Evolutionary conservation across 2,797 vertebrate species (phyloP).

Genomic region (Pseudomugil tenellus): DNA sequence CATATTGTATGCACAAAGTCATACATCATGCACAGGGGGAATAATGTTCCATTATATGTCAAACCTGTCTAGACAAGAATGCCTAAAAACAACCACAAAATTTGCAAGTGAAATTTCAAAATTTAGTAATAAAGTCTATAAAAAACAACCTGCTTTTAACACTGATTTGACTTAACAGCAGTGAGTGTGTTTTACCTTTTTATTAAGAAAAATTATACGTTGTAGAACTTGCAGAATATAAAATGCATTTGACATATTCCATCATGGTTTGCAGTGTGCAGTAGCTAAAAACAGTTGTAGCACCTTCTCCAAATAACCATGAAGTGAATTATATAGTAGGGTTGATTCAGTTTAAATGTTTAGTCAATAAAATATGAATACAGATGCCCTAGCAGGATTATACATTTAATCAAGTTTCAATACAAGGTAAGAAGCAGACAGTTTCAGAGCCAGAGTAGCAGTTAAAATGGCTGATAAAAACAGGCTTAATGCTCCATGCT

Average conservation of each 20-base stretch:
- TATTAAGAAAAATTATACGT: neutral
- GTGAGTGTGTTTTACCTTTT: neutral
- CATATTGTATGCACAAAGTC: conserved; percentile 25
- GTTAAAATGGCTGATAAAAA: conserved; percentile 22
- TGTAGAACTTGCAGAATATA: neutral
- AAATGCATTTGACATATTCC: neutral
- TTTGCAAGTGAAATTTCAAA: no score
- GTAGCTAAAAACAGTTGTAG: conserved; percentile 10
- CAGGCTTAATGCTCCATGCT: conserved; percentile 8
- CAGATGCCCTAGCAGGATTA: conserved; percentile 18
- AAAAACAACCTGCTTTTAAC: neutral
- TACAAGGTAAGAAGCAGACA: conserved; percentile 18
- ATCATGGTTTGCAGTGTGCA: conserved; percentile 5
- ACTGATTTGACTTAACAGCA: neutral
- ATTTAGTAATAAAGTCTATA: no score
- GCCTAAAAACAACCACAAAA: conserved; percentile 29
- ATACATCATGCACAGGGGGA: conserved; percentile 30
- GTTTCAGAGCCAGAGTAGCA: conserved; percentile 10
- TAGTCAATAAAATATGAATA: conserved; percentile 33
- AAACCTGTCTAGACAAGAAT: conserved; percentile 9
- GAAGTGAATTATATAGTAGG: conserved; percentile 11
- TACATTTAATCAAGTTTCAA: conserved; percentile 10
- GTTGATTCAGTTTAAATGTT: conserved; percentile 29
- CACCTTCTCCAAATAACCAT: conserved; percentile 3
- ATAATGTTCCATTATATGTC: conserved; percentile 40